Evolutionary conservation across 2,888 invertebrate species (phyloP), one percentile per base, ranked within the genome.

Genomic region (Euzophera pinguis): DNA sequence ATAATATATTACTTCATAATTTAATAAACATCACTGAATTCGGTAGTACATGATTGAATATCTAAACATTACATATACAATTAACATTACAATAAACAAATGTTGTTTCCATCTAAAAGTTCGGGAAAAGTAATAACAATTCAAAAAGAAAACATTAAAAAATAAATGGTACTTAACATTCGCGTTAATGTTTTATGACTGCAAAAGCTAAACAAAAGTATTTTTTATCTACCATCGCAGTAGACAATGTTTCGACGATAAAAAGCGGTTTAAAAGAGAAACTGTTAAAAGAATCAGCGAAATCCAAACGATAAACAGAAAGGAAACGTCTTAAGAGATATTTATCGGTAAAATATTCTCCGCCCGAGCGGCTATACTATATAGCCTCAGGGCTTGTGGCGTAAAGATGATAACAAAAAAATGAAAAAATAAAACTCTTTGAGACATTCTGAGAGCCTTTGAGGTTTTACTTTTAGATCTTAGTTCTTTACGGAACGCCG

Each of bases 311-410:
- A 86, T 84, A 87, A 86, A 86, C 82, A 81, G 78, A 81, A 81
- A 75, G 75, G 75, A 78, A 78, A 81, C 65, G 80, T 79, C 81
- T 81, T 78, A 71, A 70, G 69, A 81, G 83, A 85, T 85, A 82
- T 86, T 86, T 85, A 85, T 86, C 79, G 77, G 73, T 80, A 79
- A 84, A 84, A 82, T 84, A 86, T 86, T 80, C 84, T 64, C 65
- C 56, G 73, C 71, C 69, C 73, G 72, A 78, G 78, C 73, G 69
- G 72, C 69, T 71, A 71, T 63, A 65, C 57, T 56, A 62, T 50
- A 32, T 51, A 51, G 51, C 9, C 51, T 22, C 5, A 14, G 43
- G 37, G 43, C 22, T 27, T 7, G 13, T 39, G 22, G 5, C 5
- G 22, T 22, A 3, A n/a, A n/a, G 22, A 3, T 22, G 22, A 5